These are phyloP conservation scores for Oreochromis grahami DNA, from an alignment of 2,797 vertebrate genomes.

Conservation along the genomic window DNA sequence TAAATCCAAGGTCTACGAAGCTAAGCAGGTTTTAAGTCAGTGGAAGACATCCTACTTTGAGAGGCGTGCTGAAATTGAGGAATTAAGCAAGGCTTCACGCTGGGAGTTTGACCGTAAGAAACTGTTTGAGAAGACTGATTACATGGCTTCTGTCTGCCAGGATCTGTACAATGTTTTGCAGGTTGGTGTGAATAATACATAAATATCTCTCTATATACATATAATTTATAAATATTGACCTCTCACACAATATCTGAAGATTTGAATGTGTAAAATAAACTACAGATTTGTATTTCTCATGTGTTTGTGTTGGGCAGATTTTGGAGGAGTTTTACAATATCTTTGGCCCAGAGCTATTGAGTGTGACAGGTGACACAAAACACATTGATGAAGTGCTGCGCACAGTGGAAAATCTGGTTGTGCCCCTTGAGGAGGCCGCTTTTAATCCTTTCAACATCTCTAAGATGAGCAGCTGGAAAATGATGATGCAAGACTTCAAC, in stretches of 20 bases:
- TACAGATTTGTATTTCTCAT: background rate
- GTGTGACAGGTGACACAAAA: constrained; percentile 84
- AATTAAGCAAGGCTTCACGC: constrained; percentile 75
- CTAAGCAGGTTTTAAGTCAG: constrained; percentile 77
- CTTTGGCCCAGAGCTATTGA: constrained; percentile 86
- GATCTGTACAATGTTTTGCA: constrained; percentile 83
- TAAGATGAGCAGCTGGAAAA: constrained; percentile 80
- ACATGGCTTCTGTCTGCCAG: constrained; percentile 88
- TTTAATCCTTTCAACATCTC: constrained; percentile 85
- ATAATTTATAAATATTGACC: background rate
- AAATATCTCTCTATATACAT: too few relatives aligned
- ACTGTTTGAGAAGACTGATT: constrained; percentile 90
- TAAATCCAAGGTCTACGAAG: constrained; percentile 78
- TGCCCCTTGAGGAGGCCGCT: constrained; percentile 76
- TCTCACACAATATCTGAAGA: background rate
- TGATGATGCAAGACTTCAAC: constrained; percentile 83
- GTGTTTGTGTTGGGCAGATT: constrained; percentile 67
- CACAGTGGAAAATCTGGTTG: constrained; percentile 78
- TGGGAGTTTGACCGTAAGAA: constrained; percentile 94
- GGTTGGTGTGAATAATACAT: constrained; percentile 63
- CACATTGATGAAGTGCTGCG: constrained; percentile 78
- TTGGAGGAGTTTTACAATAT: constrained; percentile 88
- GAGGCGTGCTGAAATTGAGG: constrained; percentile 85
- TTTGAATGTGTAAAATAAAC: background rate
- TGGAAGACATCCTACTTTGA: constrained; percentile 90